Evolutionary conservation across 2,113 vertebrate genomes (phyloP), one percentile per base, ranked within the genome.

Genomic region (Hypocryptadius cinnamomeus): DNA sequence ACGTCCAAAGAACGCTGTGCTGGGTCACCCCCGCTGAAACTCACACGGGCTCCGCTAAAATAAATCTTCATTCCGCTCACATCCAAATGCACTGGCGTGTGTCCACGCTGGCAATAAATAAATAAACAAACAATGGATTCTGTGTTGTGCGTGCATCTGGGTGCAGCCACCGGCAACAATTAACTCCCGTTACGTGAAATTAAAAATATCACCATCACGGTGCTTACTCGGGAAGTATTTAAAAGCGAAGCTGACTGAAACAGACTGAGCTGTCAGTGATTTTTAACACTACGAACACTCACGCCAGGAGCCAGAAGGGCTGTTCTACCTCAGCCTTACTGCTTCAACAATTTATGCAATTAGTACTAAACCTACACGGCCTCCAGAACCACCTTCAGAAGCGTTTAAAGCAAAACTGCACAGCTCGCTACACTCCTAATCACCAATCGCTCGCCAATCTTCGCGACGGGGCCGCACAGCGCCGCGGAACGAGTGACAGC

Each of bases 141-240:
- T 18, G 3, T 37, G 63, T 6, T 44, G 25, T 7, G 6, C 12
- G 19, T 15, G 33, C 60, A 70, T 25, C 56, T 37, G 50, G 42
- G 47, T 28, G 42, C 9, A n/a, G 24, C 39, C 40, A 21, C 48
- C 4, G 15, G 35, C 19, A 82, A 60, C 15, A 57, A 60, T 25
- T 8, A 57, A 22, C 1, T 8, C 40, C 2, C 1, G 6, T 7
- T 9, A 39, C 2, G 9, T 4, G 21, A 20, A 13, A 61, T 47
- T 21, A 15, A 33, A 44, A 44, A 20, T 10, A 33, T 4, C n/a
- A 22, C 0, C 8, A 33, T 14, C 47, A 3, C 21, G 3, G 0
- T 22, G 19, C 10, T 69, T 31, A 31, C 24, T 42, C 5, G 6
- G 5, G 5, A 11, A 50, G 15, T 2, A 31, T 15, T 24, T n/a